Evolutionary conservation across 2,888 invertebrate species (phyloP).

Genomic region (Torymus auratus): DNA sequence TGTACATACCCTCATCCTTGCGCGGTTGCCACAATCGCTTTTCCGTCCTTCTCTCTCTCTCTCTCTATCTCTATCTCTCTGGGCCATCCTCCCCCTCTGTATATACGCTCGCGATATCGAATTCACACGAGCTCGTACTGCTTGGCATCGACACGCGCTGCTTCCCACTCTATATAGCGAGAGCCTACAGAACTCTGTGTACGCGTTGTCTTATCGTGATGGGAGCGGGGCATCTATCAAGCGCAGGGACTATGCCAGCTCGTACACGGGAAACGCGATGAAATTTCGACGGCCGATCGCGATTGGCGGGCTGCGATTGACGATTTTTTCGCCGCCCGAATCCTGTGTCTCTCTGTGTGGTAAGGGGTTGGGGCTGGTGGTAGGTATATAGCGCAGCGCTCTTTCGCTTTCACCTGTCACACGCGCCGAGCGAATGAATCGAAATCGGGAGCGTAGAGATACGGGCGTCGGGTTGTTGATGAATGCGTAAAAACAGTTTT

Average conservation of each 20-base stretch:
- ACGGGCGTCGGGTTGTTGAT: not conserved
- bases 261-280: conserved; percentile 28
- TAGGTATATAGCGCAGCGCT: no score
- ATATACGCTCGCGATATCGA: conserved; percentile 36
- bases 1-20: not conserved
- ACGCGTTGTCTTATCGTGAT: conserved; percentile 38
- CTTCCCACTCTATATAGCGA: not conserved
- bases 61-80: conserved; percentile 44
- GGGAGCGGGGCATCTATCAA: conserved; percentile 31
- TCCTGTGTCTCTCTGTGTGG: not conserved
- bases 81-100: conserved; percentile 28
- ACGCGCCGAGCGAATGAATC: no score
- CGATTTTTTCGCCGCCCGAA: conserved; percentile 1
- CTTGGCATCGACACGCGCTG: conserved; percentile 4
- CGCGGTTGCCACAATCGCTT: not conserved
- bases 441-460: not conserved
- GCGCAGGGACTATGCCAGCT: conserved; percentile 1
- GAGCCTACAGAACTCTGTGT: not conserved
- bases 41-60: conserved; percentile 19
- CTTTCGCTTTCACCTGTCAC: no score
- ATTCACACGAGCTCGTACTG: conserved; percentile 33
- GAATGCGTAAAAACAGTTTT: not conserved
- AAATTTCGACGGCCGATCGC: conserved; percentile 32
- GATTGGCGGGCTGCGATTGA: conserved; percentile 12
- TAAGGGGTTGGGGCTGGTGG: no score